Evolutionary conservation across 2,797 vertebrate species (phyloP).

Genomic region (Cryptoblepharus egeriae): DNA sequence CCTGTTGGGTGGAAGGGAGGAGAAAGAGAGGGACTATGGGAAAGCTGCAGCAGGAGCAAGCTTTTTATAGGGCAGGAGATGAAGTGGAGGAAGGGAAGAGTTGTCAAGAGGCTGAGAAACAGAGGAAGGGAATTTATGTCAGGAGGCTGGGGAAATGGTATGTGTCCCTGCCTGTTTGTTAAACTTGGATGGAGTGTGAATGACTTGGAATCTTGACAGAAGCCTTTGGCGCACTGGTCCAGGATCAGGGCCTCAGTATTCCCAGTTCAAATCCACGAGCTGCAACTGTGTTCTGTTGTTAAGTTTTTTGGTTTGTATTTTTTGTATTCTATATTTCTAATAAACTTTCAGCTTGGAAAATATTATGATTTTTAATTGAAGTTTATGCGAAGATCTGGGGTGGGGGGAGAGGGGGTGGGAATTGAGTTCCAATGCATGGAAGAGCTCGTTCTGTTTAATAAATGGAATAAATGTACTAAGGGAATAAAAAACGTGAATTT

Average conservation of each 20-base stretch:
- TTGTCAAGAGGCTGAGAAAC: neutral
- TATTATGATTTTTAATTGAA: neutral
- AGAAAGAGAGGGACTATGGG: neutral
- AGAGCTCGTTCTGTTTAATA: neutral
- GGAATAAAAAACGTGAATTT: neutral
- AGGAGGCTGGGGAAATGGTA: neutral
- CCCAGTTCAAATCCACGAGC: neutral
- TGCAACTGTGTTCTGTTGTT: neutral
- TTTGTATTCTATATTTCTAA: conserved; percentile 41
- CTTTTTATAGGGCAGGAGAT: neutral
- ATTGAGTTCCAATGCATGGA: no score
- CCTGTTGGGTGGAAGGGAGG: neutral
- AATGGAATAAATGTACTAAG: neutral
- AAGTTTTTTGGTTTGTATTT: neutral
- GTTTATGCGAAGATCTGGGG: neutral
- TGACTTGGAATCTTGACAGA: neutral
- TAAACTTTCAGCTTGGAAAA: conserved; percentile 10
- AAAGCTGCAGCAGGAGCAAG: neutral
- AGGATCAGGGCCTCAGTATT: neutral
- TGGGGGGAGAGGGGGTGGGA: neutral
- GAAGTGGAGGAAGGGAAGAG: neutral
- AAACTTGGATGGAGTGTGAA: neutral
- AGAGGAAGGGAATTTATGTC: neutral
- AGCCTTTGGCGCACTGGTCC: neutral
- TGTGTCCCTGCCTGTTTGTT: neutral